Evolutionary conservation across 2,113 vertebrate genomes (phyloP).

Genomic region (Myiopsitta monachus): DNA sequence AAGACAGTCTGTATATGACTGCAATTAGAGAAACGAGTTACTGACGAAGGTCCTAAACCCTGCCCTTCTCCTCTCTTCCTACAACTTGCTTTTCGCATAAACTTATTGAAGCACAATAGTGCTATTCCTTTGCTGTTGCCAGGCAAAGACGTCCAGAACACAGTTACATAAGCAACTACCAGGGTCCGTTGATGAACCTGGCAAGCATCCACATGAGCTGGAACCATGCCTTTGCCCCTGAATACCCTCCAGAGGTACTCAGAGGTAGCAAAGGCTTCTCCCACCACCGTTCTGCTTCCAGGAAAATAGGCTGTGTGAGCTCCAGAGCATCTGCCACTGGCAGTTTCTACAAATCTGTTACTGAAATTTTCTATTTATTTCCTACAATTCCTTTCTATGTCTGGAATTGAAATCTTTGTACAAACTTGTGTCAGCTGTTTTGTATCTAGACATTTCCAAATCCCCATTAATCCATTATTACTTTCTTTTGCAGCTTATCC

Average conservation of each 20-base stretch:
- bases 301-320: background rate
- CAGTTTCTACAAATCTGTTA: background rate
- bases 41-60: background rate
- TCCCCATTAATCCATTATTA: background rate
- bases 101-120: background rate
- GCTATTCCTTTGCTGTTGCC: background rate
- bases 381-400: background rate
- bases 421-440: background rate
- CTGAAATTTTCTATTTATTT: background rate
- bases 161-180: background rate
- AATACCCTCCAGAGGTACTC: background rate
- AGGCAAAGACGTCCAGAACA: background rate
- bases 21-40: background rate
- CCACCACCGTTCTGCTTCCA: background rate
- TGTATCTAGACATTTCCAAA: background rate
- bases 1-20: background rate
- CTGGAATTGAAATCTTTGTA: background rate
- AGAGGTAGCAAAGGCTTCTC: background rate
- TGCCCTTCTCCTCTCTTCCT: background rate
- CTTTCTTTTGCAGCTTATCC: background rate
- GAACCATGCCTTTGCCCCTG: background rate
- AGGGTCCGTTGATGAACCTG: background rate
- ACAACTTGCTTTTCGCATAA: background rate
- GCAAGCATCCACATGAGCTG: background rate
- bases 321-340: background rate